phyloP scores from a whole-genome alignment of 64 coral and sea anemone genomes.

The Stylophora pistillata region DNA sequence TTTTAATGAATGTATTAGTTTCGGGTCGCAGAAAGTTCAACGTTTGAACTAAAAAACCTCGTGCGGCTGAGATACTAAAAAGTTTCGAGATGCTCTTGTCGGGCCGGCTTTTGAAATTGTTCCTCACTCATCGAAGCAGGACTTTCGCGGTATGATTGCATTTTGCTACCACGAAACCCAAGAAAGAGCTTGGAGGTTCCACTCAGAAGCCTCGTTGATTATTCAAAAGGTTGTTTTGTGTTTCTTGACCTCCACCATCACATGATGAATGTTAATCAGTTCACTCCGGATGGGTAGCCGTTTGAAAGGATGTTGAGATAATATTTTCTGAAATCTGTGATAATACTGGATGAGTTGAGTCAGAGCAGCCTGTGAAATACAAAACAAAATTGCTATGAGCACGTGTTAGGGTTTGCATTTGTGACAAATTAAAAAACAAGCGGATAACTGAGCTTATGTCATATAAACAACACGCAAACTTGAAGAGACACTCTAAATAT shows the following conservation, averaged over 20 bases:
- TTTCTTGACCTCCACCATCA: slow-evolving; percentile 99
- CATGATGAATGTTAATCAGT: slow-evolving; percentile 98
- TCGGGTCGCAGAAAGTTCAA: no score
- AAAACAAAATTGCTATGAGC: not conserved
- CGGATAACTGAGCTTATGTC: no score
- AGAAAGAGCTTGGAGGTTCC: not conserved
- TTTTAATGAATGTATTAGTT: no score
- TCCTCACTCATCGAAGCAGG: no score
- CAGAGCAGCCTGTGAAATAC: slow-evolving; percentile 70
- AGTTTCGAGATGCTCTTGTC: no score
- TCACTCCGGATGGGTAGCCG: slow-evolving; percentile 95
- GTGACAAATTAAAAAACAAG: not conserved
- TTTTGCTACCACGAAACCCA: not conserved
- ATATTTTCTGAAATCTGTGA: slow-evolving; percentile 97
- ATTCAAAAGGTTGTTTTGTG: slow-evolving; percentile 98
- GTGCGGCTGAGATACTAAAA: no score
- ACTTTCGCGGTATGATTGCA: no score
- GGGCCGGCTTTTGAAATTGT: no score
- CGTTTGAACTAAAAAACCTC: no score
- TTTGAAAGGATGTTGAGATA: slow-evolving; percentile 97
- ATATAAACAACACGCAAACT: no score
- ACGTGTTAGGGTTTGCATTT: not conserved
- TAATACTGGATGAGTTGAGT: slow-evolving; percentile 98
- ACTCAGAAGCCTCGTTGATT: not conserved
- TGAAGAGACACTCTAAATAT: no score